phyloP scores from a whole-genome alignment of 2,113 vertebrate species.

The Erpornis zantholeuca region DNA sequence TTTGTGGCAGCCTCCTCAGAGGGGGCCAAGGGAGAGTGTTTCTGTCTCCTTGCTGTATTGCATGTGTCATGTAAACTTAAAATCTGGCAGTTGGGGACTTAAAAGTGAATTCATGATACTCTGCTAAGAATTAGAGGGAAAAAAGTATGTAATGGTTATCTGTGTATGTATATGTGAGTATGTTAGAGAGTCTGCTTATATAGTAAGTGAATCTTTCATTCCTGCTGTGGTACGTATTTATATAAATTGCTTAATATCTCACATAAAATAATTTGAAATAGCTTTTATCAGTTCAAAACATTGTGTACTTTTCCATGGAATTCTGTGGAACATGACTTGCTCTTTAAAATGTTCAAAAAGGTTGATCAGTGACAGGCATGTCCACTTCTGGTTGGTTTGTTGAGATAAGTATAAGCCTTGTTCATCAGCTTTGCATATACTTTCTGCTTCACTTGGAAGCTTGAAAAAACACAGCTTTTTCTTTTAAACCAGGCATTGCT shows the following conservation, averaged over 20 bases:
- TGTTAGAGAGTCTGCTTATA: background rate
- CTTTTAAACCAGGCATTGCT: background rate
- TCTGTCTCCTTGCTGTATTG: background rate
- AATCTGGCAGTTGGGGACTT: background rate
- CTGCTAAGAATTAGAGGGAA: background rate
- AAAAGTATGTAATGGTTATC: background rate
- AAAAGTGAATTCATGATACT: background rate
- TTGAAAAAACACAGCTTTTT: background rate
- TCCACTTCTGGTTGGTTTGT: background rate
- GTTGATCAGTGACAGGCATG: background rate
- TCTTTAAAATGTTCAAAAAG: background rate
- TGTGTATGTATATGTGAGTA: background rate
- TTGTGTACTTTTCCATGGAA: background rate
- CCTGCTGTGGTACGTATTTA: background rate
- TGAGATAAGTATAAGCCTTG: background rate
- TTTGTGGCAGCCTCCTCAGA: background rate
- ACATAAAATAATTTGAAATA: background rate
- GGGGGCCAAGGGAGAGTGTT: background rate
- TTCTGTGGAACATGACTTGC: background rate
- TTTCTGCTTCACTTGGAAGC: background rate
- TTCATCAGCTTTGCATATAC: background rate
- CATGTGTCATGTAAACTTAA: background rate
- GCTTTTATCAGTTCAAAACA: background rate
- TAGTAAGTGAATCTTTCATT: background rate
- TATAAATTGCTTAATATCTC: background rate